Evolutionary conservation across 2,888 invertebrate genomes (phyloP), one percentile per base, ranked within the genome.

Genomic region (Chalcosyrphus nemorum): DNA sequence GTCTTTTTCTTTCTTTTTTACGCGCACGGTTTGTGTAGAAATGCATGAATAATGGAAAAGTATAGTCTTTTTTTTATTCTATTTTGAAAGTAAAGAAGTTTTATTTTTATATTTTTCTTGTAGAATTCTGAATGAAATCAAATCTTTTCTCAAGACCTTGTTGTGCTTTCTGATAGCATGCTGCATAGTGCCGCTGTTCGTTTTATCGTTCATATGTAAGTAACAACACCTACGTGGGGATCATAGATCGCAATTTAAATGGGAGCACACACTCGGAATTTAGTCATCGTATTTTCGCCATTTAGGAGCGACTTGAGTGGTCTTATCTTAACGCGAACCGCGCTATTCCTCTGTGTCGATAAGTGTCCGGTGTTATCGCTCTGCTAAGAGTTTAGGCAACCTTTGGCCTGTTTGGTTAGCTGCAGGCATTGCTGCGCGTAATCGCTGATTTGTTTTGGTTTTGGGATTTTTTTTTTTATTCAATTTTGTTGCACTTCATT

Each of bases 201-300:
- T 90, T 19, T 65, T 90, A 65, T 89, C 90, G 56, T 91, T 90
- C 81, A 68, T 91, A 29, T 91, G 91, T 91, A 89, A 91, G 91
- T 91, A 88, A 35, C 29, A n/a, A 88, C 43, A 38, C 17, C 6
- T 41, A 45, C 47, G 35, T 43, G 29, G 56, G 32, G 50, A 21
- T 45, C 11, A 54, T 38, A 43, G 13, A 27, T 59, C 13, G 47
- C 24, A 15, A n/a, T 32, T n/a, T 56, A 2, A 57, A 21, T 15
- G 21, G 7, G 21, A 7, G 35, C 35, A 57, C 21, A 19, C 21
- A 27, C 21, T 32, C 17, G 9, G 29, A 21, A 52, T 77, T 61
- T 54, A 77, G 57, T 66, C 75, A 76, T 59, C 65, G 9, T 19
- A n/a, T n/a, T n/a, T n/a, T 1, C 19, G 24, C 19, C 32, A 17